Evolutionary conservation across 2,888 invertebrate species (phyloP), one percentile per base, ranked within the genome.

Genomic region (Frankliniella intonsa): DNA sequence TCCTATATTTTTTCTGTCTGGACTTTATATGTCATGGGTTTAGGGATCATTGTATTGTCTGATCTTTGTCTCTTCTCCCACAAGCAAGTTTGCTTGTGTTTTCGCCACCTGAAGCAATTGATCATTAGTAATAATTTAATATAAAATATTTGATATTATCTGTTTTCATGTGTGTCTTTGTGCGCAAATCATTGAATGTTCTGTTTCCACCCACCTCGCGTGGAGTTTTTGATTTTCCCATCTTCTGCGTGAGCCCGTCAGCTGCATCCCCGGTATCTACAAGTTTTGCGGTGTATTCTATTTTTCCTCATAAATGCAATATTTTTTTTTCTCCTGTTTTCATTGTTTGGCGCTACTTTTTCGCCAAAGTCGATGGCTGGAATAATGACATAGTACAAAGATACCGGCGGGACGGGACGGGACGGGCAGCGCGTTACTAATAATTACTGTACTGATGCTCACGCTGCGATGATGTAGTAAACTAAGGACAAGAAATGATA

Each of bases 11-110:
- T 76, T 9, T 76, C 25, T 76, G 69, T 25, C 69, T 76, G 69
- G 69, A 38, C 22, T 12, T 25, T 76, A 25, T 76, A 76, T 76
- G 69, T 76, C 69, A 76, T 76, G 69, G 69, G 69, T 76, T 76
- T 76, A 76, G 69, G 69, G 69, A 76, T 76, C 69, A 76, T 76
- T 76, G 69, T 76, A 25, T 76, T 76, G 69, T 76, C 69, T 76
- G 69, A 69, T 69, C 55, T 55, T 25, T 76, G 69, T 76, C 69
- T 76, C 69, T 76, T 25, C 25, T 22, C 22, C 11, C 69, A 25
- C 69, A 76, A 76, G 69, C 69, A 55, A 7, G 17, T 22, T 12
- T 25, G 69, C 69, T 76, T 76, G 69, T 76, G 69, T 10, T 25
- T 25, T 22, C 69, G 22, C 17, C 25, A n/a, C 25, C 25, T 25